Conservation (phyloP, 2,888 invertebrate genomes). For the Sericinus montela region DNA sequence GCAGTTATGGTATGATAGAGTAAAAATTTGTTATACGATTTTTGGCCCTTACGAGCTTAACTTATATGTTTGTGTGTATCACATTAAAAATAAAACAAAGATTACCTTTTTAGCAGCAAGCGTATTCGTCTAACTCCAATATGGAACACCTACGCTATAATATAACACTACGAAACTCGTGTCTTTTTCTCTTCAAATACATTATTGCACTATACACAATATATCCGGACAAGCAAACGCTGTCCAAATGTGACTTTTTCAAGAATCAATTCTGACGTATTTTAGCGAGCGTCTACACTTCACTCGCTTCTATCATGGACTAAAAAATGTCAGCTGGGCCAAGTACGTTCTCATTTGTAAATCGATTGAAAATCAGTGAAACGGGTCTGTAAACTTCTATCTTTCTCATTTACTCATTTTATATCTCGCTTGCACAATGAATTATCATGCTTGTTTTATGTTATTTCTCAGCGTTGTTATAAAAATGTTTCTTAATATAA, state of each 20-base stretch:
- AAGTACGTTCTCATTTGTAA: conserved; percentile 66
- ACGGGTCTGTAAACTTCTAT: conserved; percentile 43
- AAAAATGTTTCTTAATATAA: background rate
- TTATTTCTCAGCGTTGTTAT: background rate
- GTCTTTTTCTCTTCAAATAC: conserved; percentile 77
- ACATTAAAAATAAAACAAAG: conserved; percentile 38
- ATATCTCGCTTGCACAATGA: conserved; percentile 46
- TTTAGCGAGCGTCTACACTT: conserved; percentile 49
- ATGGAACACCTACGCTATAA: conserved; percentile 73
- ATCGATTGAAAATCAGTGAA: conserved; percentile 63
- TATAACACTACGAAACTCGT: conserved; percentile 74
- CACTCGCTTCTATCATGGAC: conserved; percentile 58
- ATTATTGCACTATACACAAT: conserved; percentile 73
- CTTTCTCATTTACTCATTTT: conserved; percentile 39
- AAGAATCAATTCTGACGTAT: conserved; percentile 34
- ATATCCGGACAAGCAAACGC: conserved; percentile 66
- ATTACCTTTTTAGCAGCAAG: conserved; percentile 65
- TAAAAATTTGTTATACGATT: conserved; percentile 9
- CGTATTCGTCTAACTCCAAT: conserved; percentile 61
- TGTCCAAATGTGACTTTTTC: conserved; percentile 59
- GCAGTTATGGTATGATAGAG: background rate
- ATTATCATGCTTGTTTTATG: background rate
- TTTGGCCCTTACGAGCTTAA: conserved; percentile 37
- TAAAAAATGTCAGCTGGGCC: conserved; percentile 72
- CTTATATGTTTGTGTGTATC: conserved; percentile 45